Conservation (phyloP, 23 tunicate species). For the Halocynthia aurantium region DNA sequence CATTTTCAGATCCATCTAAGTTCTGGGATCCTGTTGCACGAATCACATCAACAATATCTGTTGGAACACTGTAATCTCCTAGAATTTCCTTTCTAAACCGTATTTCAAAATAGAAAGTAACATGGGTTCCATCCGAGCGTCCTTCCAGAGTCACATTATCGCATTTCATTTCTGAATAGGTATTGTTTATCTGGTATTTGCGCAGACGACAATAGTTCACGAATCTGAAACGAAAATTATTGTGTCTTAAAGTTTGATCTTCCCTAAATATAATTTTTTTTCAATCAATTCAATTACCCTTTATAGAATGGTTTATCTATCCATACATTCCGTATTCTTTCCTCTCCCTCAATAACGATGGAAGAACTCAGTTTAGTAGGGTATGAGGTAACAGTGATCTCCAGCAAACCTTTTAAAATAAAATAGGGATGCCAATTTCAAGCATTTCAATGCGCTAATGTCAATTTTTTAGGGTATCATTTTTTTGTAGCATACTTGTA, state of each 20-base stretch:
- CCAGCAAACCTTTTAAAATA: not conserved
- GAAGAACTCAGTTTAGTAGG: not conserved
- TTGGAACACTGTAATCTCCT: slow-evolving; percentile 13
- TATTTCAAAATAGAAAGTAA: slow-evolving; percentile 19
- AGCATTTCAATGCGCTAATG: not conserved
- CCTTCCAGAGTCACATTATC: slow-evolving; percentile 13
- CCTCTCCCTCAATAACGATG: slow-evolving; percentile 11
- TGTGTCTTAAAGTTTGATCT: too few relatives aligned
- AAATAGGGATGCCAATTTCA: not conserved
- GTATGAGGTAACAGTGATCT: slow-evolving; percentile 2
- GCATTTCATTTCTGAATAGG: not conserved
- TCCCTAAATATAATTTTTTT: too few relatives aligned
- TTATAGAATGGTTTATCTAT: slow-evolving; percentile 14
- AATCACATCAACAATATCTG: slow-evolving; percentile 14
- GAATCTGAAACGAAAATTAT: slow-evolving; percentile 11
- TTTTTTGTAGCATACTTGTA: not conserved
- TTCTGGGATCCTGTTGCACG: slow-evolving; percentile 1
- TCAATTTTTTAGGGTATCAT: not conserved
- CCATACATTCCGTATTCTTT: slow-evolving; percentile 14
- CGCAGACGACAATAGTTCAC: slow-evolving; percentile 6
- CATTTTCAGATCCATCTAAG: slow-evolving; percentile 3
- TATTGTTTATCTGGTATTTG: not conserved
- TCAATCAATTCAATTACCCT: too few relatives aligned
- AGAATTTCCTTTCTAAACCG: slow-evolving; percentile 4
- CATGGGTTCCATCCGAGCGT: slow-evolving; percentile 12